Conservation (phyloP, 2,888 invertebrate species). For the Papilio demoleus region DNA sequence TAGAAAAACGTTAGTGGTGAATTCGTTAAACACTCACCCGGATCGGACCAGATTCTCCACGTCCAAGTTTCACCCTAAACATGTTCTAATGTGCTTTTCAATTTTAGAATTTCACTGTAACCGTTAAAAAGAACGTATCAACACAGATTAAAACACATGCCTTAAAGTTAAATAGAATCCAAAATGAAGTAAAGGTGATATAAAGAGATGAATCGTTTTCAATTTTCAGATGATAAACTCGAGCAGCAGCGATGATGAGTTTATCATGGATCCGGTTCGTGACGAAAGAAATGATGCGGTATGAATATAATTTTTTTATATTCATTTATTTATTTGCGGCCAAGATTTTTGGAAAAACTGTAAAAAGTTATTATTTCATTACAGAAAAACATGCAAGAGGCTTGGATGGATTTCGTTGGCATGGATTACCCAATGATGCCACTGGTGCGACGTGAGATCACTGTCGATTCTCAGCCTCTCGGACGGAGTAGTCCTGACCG, state of each 20-base stretch:
- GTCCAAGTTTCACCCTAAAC: too few species aligned
- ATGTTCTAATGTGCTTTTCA: too few species aligned
- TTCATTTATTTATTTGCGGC: background rate
- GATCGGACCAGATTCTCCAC: too few species aligned
- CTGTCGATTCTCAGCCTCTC: slow-evolving; percentile 41
- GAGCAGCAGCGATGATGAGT: slow-evolving; percentile 58
- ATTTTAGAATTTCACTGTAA: too few species aligned
- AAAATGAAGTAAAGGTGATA: too few species aligned
- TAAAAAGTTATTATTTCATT: slow-evolving; percentile 26
- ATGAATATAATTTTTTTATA: background rate
- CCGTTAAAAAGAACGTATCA: too few species aligned
- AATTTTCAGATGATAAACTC: slow-evolving; percentile 53
- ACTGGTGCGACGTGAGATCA: slow-evolving; percentile 43
- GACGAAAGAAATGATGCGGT: slow-evolving; percentile 42
- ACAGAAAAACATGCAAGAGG: slow-evolving; percentile 50
- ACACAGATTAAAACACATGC: too few species aligned
- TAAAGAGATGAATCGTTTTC: background rate
- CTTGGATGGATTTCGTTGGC: slow-evolving; percentile 41
- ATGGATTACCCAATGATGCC: slow-evolving; percentile 42
- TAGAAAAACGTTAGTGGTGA: too few species aligned
- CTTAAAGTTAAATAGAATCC: too few species aligned
- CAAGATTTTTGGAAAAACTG: too few species aligned
- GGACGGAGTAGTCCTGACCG: slow-evolving; percentile 52
- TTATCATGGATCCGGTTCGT: slow-evolving; percentile 46
- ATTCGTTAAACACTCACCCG: too few species aligned